Evolutionary conservation across 2,113 vertebrate species (phyloP).

Genomic region (Nestor notabilis): DNA sequence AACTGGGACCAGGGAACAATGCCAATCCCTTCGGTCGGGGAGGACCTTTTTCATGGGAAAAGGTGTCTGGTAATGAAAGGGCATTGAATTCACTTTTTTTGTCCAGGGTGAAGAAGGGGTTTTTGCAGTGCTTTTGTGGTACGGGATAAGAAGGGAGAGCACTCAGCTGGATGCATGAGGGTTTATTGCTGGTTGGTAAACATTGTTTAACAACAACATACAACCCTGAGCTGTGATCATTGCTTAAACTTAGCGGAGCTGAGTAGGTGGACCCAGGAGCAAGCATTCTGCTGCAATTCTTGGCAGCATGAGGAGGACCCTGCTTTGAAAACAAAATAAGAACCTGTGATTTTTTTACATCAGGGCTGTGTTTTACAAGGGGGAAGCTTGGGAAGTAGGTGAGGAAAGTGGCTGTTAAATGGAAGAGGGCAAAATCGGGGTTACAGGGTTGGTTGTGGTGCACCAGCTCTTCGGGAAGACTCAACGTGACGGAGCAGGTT

Average conservation of each 20-base stretch:
- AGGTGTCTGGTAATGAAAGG: neutral
- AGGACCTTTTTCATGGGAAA: neutral
- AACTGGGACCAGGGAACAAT: neutral
- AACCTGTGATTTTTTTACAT: neutral
- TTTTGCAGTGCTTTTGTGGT: neutral
- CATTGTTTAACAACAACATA: neutral
- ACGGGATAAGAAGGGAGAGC: neutral
- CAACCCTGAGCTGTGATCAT: neutral
- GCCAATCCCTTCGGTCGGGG: rapidly evolving
- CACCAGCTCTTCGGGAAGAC: neutral
- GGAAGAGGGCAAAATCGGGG: neutral
- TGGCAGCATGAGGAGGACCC: neutral
- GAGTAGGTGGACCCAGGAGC: neutral
- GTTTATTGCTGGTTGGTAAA: neutral
- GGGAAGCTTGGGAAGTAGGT: neutral
- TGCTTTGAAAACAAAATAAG: neutral
- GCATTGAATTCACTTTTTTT: neutral
- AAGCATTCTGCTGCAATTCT: neutral
- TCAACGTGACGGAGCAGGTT: rapidly evolving
- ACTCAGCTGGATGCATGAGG: neutral
- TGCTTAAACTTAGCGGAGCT: neutral
- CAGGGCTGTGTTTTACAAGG: neutral
- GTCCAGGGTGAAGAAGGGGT: rapidly evolving
- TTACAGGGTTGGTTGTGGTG: neutral
- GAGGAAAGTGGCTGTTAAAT: neutral